Conservation (phyloP, 2,888 invertebrate genomes). For the Pegoplata infirma region DNA sequence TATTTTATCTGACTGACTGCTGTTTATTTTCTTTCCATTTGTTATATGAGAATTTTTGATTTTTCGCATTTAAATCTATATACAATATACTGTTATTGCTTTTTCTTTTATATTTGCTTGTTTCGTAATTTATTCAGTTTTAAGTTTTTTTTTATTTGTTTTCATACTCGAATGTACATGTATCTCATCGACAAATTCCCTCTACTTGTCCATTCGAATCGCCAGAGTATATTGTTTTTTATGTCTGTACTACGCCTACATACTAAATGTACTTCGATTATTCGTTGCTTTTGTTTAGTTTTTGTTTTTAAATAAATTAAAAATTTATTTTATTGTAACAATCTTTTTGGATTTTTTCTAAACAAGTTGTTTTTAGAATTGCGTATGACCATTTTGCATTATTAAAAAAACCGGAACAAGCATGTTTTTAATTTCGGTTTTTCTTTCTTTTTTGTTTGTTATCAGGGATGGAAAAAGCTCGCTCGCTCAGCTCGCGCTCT, state of each 20-base stretch:
- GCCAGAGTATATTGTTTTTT: background rate
- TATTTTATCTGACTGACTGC: background rate
- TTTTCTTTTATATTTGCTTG: background rate
- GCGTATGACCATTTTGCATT: too few species aligned
- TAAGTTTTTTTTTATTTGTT: conserved; percentile 17
- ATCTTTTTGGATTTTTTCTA: background rate
- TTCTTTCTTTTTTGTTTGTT: too few species aligned
- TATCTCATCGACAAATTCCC: background rate
- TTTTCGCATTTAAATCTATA: conserved; percentile 24
- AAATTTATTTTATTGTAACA: background rate
- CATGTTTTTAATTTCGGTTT: too few species aligned
- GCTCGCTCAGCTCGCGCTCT: too few species aligned
- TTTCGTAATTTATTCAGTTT: conserved; percentile 44
- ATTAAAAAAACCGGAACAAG: too few species aligned
- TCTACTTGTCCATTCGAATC: background rate
- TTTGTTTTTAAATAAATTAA: conserved; percentile 34
- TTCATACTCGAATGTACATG: too few species aligned
- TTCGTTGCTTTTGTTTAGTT: conserved; percentile 6
- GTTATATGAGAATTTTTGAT: background rate
- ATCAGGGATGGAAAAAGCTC: too few species aligned
- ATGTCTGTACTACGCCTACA: conserved; percentile 50
- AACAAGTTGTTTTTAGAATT: background rate
- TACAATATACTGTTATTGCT: too few species aligned
- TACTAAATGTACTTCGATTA: background rate
- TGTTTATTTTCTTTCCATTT: background rate